Conservation (phyloP, 2,888 invertebrate species). For the Eupithecia pulchellata region DNA sequence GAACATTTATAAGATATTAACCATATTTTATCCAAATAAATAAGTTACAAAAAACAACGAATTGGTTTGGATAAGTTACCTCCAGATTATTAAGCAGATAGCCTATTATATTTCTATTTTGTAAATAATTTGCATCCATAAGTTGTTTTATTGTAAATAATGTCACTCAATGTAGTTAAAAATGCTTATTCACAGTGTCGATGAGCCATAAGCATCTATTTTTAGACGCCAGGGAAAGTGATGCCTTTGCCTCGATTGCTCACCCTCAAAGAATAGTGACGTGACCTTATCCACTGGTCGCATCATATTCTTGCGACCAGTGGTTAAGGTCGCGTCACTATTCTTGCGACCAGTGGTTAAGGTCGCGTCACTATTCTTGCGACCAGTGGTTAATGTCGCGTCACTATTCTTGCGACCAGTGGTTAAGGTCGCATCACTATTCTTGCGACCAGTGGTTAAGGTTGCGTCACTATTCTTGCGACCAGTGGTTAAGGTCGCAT, state of each 20-base stretch:
- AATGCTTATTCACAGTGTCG: slow-evolving; percentile 49
- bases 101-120: neutral
- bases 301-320: too few relatives aligned
- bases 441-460: slow-evolving; percentile 14
- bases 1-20: neutral
- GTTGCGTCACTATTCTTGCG: too few relatives aligned
- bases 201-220: slow-evolving; percentile 78
- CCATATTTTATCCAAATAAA: neutral
- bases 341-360: too few relatives aligned
- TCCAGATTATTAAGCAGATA: neutral
- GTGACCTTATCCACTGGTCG: slow-evolving; percentile 17
- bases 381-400: slow-evolving; percentile 7
- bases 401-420: too few relatives aligned
- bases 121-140: neutral
- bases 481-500: too few relatives aligned
- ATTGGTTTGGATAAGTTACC: neutral
- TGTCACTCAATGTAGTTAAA: slow-evolving; percentile 6
- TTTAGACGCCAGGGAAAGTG: slow-evolving; percentile 81
- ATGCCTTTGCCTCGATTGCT: slow-evolving; percentile 67
- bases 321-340: too few relatives aligned
- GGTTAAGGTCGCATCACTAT: too few relatives aligned
- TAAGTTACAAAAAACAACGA: neutral
- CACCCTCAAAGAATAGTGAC: slow-evolving; percentile 55
- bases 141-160: neutral
- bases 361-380: too few relatives aligned